Evolutionary conservation across 2,888 invertebrate genomes (phyloP).

Genomic region (Drosophila meridiana): DNA sequence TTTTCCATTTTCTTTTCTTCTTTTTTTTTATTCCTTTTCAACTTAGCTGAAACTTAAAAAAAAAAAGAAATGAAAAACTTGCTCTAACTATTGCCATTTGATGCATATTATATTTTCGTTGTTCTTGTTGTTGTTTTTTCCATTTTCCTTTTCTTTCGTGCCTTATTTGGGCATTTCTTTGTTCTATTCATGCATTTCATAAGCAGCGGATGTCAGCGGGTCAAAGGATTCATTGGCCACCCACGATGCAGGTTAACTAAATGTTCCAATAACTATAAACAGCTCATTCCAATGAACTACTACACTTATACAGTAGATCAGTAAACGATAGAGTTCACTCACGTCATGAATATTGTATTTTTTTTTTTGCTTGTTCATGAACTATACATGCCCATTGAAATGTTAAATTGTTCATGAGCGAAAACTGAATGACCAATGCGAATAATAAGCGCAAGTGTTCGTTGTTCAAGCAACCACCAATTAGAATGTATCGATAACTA

Average conservation of each 20-base stretch:
- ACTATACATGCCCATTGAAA: neutral
- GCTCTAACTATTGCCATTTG: slow-evolving; percentile 33
- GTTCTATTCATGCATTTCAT: slow-evolving; percentile 78
- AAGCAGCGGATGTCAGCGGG: slow-evolving; percentile 91
- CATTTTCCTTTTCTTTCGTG: slow-evolving; percentile 24
- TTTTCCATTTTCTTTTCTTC: slow-evolving; percentile 5
- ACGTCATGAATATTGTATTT: neutral
- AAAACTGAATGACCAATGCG: neutral
- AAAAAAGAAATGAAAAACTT: slow-evolving; percentile 2
- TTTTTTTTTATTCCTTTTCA: slow-evolving; percentile 15
- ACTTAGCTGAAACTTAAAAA: slow-evolving; percentile 36
- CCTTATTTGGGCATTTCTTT: slow-evolving; percentile 35
- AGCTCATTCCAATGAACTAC: neutral
- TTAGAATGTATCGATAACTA: neutral
- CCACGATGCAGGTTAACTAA: slow-evolving; percentile 90
- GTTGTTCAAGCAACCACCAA: neutral
- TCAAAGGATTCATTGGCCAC: slow-evolving; percentile 92
- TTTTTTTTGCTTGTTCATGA: slow-evolving; percentile 1
- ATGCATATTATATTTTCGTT: slow-evolving; percentile 56
- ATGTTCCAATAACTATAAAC: slow-evolving; percentile 44
- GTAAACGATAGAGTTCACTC: slow-evolving; percentile 1
- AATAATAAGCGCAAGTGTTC: neutral
- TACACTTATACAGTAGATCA: slow-evolving; percentile 2
- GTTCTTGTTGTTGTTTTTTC: slow-evolving; percentile 50
- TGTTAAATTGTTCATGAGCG: slow-evolving; percentile 2